These are phyloP conservation scores for Thelaira solivaga DNA, from an alignment of 2,888 invertebrate genomes.

Conservation along the genomic window DNA sequence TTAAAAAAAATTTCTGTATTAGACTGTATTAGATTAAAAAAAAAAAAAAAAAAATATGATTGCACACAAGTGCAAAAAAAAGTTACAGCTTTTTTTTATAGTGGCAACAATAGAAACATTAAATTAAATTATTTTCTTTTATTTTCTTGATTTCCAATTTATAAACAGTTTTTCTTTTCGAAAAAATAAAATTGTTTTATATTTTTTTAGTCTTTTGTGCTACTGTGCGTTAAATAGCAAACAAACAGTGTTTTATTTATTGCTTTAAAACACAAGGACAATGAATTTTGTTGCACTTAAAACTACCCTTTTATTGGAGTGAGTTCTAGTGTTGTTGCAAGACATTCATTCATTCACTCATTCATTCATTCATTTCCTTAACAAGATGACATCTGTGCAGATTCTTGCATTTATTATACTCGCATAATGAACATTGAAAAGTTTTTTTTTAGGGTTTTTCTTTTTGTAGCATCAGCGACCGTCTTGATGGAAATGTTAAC, in stretches of 20 bases:
- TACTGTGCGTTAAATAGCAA: conserved; percentile 65
- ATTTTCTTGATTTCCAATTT: too few species aligned
- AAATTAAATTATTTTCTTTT: too few species aligned
- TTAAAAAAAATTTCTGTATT: too few species aligned
- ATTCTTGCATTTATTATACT: conserved; percentile 41
- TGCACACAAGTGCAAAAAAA: too few species aligned
- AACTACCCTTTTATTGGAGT: conserved; percentile 76
- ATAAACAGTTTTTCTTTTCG: neutral
- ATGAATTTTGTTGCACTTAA: conserved; percentile 67
- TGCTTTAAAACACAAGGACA: conserved; percentile 66
- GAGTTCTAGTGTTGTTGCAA: conserved; percentile 47
- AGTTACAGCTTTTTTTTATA: too few species aligned
- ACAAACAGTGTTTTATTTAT: conserved; percentile 64
- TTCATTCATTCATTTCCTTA: too few species aligned
- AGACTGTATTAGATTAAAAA: too few species aligned
- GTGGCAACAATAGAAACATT: too few species aligned
- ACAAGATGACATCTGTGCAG: conserved; percentile 71
- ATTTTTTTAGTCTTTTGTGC: neutral
- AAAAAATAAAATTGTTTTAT: neutral
- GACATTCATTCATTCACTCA: too few species aligned
- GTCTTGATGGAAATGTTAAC: conserved; percentile 76
- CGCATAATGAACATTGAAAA: too few species aligned
- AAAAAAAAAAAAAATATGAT: too few species aligned
- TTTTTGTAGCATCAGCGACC: conserved; percentile 9
- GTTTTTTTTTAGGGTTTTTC: too few species aligned